phyloP scores from a whole-genome alignment of 1,140 invertebrate genomes.

The Brachionus manjavacas region DNA sequence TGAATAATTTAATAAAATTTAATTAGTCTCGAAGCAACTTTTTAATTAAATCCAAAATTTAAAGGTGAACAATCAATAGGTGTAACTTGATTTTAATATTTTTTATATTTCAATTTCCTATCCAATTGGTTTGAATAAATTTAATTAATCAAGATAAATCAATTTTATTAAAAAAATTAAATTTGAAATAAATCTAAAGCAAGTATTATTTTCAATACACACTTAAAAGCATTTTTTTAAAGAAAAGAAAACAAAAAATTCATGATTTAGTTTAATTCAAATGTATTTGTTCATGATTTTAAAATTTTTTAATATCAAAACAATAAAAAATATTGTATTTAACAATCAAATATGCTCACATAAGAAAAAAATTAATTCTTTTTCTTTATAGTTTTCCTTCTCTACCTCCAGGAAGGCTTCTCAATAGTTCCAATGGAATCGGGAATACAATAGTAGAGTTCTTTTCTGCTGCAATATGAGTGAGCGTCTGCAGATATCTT shows the following conservation, averaged over 20 bases:
- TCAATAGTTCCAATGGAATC: constrained; percentile 72
- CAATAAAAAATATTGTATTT: neutral
- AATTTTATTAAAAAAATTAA: no score
- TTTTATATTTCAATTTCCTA: no score
- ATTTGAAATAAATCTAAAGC: no score
- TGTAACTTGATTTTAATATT: no score
- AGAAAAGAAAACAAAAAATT: neutral
- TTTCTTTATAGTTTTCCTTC: neutral
- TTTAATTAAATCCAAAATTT: no score
- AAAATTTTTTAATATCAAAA: neutral
- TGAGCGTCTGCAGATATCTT: constrained; percentile 73
- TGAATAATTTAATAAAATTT: no score
- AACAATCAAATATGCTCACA: neutral
- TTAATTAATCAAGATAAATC: no score
- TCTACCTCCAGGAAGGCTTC: neutral
- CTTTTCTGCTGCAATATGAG: constrained; percentile 90
- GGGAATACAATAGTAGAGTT: constrained; percentile 97
- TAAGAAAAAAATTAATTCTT: neutral
- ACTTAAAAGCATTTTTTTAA: neutral
- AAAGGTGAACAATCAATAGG: no score
- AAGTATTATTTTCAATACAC: no score
- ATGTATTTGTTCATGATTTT: neutral
- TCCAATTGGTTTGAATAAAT: no score
- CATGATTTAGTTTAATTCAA: neutral
- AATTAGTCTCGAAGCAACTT: no score